These are phyloP conservation scores for Xenops minutus DNA, from an alignment of 2,797 vertebrate genomes.

Conservation along the genomic window DNA sequence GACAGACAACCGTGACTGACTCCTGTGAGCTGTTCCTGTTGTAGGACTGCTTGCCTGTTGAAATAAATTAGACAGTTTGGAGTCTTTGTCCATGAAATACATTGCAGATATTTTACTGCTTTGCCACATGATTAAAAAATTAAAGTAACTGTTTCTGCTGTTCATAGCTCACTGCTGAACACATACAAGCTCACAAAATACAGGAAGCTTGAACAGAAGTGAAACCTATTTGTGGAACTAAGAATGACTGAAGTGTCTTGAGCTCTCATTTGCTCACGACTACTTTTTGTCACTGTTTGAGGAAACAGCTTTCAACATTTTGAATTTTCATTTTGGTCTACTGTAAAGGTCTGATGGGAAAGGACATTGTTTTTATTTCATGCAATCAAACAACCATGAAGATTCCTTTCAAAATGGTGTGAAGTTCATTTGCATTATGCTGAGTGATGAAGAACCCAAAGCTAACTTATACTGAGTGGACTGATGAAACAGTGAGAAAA, in stretches of 20 bases:
- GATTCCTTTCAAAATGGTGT: background rate
- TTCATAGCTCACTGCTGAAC: conserved; percentile 53
- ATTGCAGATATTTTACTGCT: conserved; percentile 77
- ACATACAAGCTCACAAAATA: conserved; percentile 50
- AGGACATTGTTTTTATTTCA: background rate
- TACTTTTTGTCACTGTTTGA: conserved; percentile 43
- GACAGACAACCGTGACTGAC: conserved; percentile 84
- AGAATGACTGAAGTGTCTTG: conserved; percentile 39
- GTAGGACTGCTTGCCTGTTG: conserved; percentile 92
- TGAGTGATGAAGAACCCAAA: background rate
- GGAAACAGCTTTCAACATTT: conserved; percentile 72
- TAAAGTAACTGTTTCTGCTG: conserved; percentile 61
- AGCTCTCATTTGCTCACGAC: conserved; percentile 20
- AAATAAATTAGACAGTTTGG: conserved; percentile 77
- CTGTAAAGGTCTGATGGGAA: conserved; percentile 26
- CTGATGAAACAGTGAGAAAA: background rate
- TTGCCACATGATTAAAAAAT: conserved; percentile 79
- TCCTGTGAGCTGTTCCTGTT: conserved; percentile 80
- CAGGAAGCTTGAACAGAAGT: conserved; percentile 75
- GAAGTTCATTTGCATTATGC: background rate
- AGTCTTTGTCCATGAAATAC: conserved; percentile 81
- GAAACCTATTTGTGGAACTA: conserved; percentile 81
- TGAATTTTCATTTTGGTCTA: conserved; percentile 40
- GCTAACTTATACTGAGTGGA: background rate
- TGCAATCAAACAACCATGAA: background rate